phyloP scores from a whole-genome alignment of 2,113 vertebrate genomes.

The Motacilla alba region DNA sequence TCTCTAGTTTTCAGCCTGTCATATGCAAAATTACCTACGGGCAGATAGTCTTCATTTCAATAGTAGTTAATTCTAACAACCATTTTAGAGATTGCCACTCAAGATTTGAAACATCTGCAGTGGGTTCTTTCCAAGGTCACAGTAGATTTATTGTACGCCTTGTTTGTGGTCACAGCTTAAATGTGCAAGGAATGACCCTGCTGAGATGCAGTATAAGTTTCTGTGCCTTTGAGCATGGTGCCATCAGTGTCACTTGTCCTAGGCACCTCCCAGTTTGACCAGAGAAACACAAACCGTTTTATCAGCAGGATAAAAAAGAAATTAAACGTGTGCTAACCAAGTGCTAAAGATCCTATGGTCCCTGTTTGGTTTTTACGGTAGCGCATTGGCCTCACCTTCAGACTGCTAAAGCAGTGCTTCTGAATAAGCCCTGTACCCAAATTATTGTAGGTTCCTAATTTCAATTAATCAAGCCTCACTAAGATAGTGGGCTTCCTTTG shows the following conservation, averaged over 20 bases:
- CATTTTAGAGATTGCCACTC: neutral
- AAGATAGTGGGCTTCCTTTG: neutral
- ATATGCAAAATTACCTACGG: neutral
- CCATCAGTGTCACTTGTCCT: neutral
- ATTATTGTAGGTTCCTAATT: neutral
- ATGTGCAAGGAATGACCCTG: neutral
- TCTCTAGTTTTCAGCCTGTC: neutral
- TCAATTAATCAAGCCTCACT: neutral
- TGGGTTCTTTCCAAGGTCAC: neutral
- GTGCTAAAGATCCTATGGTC: neutral
- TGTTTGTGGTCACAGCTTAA: neutral
- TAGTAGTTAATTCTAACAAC: neutral
- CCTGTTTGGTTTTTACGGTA: neutral
- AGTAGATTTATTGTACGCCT: rapidly evolving
- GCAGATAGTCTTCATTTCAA: neutral
- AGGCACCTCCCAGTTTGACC: neutral
- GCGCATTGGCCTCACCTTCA: neutral
- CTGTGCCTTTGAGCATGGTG: neutral
- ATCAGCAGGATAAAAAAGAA: neutral
- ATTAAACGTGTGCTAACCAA: neutral
- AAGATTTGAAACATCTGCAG: neutral
- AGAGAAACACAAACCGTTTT: neutral
- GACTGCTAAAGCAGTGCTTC: neutral
- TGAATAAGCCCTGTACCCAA: neutral
- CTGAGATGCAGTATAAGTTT: neutral